phyloP scores from a whole-genome alignment of 2,888 invertebrate species.

The Caenorhabditis auriculariae region DNA sequence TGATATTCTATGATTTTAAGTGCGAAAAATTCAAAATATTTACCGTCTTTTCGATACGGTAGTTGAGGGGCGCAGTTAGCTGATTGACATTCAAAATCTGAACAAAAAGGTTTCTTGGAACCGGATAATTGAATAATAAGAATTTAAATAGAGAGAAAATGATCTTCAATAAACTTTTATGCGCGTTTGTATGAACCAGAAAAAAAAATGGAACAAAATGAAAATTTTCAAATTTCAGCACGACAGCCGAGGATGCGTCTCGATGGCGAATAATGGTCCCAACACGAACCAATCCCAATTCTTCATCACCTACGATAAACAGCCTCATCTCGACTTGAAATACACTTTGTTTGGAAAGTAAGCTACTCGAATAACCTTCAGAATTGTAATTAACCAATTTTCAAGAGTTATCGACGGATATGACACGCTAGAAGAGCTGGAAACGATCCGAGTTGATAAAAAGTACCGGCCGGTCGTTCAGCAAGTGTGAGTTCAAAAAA shows the following conservation, averaged over 20 bases:
- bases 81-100: no score
- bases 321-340: conserved; percentile 92
- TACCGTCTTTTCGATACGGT: no score
- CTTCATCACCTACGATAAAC: conserved; percentile 90
- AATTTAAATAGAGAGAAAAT: no score
- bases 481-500: conserved; percentile 68
- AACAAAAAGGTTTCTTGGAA: no score
- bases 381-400: conserved; percentile 43
- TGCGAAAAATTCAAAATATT: no score
- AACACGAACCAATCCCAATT: conserved; percentile 94
- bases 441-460: conserved; percentile 89
- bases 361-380: conserved; percentile 15
- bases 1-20: no score
- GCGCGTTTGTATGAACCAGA: no score
- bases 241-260: conserved; percentile 81
- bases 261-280: conserved; percentile 98
- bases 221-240: no score
- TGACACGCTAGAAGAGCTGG: conserved; percentile 90
- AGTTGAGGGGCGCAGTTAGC: no score
- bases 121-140: no score
- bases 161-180: no score
- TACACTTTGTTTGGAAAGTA: conserved; percentile 96
- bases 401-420: conserved; percentile 93
- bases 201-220: no score
- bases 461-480: conserved; percentile 87